A percentile compares a stretch with the other conserved stretches of the same genome.
Evolutionary conservation across 2,797 vertebrate species (phyloP).

Genomic region (Trematomus bernacchii): DNA sequence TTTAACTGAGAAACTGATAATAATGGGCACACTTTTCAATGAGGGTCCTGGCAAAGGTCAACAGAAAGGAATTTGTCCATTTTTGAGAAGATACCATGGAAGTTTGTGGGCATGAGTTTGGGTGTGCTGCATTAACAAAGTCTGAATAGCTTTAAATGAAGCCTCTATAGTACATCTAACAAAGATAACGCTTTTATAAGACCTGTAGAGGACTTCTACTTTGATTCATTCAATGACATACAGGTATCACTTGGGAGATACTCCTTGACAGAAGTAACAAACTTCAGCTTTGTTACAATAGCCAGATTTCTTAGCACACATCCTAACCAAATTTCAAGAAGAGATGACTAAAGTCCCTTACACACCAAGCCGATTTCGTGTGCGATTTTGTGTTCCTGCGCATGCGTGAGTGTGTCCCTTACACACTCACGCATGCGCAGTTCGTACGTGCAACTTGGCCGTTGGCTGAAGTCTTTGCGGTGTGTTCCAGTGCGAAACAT

Average conservation of each 20-base stretch:
- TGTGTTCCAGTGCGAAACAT: too few relatives aligned
- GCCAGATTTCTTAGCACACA: not conserved
- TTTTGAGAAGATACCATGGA: conserved; percentile 7
- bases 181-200: not conserved
- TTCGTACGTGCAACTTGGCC: too few relatives aligned
- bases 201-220: conserved; percentile 7
- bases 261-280: not conserved
- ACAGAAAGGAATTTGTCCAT: not conserved
- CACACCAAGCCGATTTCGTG: too few relatives aligned
- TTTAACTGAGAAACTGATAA: not conserved
- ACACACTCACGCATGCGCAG: too few relatives aligned
- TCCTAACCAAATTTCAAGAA: not conserved
- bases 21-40: not conserved
- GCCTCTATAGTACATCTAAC: conserved; percentile 5
- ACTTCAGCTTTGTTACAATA: not conserved
- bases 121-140: too few relatives aligned
- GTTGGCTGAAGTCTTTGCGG: too few relatives aligned
- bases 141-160: conserved; percentile 12
- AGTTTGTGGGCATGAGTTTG: not conserved
- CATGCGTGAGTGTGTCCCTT: too few relatives aligned
- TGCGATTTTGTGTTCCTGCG: too few relatives aligned
- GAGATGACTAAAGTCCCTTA: not conserved
- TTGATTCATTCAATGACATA: conserved; percentile 8
- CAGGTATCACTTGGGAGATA: not conserved
- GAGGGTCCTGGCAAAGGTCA: conserved; percentile 4